Percentiles rank a stretch among this genome's conserved stretches.
phyloP scores from a whole-genome alignment of 2,888 invertebrate genomes.

The Hypomecis atomaria region DNA sequence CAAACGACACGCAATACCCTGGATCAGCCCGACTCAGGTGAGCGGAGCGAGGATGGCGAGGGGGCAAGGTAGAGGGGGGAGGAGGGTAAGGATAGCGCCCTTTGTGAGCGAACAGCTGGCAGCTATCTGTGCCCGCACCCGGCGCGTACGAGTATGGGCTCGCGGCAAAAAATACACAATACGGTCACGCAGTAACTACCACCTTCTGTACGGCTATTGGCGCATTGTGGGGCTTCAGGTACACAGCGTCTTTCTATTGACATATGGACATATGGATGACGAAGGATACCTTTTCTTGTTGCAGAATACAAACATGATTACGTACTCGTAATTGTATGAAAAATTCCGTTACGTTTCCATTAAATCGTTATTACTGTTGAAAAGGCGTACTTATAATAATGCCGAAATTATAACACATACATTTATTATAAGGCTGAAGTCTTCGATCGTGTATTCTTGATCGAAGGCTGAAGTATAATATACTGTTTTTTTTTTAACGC shows the following conservation, averaged over 20 bases:
- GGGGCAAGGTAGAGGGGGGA: neutral
- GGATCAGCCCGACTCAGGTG: neutral
- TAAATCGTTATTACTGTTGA: neutral
- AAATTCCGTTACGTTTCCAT: slow-evolving; percentile 1
- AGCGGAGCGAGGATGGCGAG: neutral
- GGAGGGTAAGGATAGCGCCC: slow-evolving; percentile 3
- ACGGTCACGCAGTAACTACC: too few relatives aligned
- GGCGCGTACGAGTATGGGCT: neutral
- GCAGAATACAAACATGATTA: neutral
- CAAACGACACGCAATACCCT: neutral
- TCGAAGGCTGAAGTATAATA: too few relatives aligned
- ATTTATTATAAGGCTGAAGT: too few relatives aligned
- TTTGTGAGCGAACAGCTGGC: slow-evolving; percentile 24
- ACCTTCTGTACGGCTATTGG: too few relatives aligned
- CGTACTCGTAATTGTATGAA: neutral
- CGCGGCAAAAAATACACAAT: neutral
- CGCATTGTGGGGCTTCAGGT: too few relatives aligned
- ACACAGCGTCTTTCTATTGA: too few relatives aligned
- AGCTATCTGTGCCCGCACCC: slow-evolving; percentile 11
- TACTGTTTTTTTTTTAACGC: too few relatives aligned
- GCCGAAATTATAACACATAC: too few relatives aligned
- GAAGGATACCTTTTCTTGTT: neutral
- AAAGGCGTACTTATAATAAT: too few relatives aligned
- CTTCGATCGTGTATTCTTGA: too few relatives aligned
- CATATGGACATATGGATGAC: neutral